Evolutionary conservation across 2,797 vertebrate species (phyloP).

Genomic region (Pangasius djambal): DNA sequence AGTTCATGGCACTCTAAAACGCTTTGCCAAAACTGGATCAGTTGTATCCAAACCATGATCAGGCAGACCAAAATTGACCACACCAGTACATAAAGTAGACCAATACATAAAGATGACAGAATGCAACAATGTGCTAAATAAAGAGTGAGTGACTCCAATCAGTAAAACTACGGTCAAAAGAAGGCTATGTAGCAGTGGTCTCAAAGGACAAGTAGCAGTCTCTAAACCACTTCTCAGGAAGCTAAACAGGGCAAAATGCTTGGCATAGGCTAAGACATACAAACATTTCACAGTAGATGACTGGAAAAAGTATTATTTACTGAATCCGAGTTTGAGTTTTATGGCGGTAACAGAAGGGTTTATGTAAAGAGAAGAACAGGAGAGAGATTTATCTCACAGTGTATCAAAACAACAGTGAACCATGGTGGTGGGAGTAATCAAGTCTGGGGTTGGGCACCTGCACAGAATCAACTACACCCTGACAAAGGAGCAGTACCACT

Average conservation of each 20-base stretch:
- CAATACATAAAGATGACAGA: neutral
- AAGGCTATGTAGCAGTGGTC: neutral
- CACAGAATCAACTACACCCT: neutral
- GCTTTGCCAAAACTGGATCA: neutral
- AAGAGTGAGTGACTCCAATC: neutral
- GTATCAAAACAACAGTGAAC: neutral
- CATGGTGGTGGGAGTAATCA: neutral
- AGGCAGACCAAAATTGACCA: neutral
- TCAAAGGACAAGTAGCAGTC: neutral
- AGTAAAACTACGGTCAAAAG: too few species aligned
- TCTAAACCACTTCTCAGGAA: slow-evolving; percentile 6
- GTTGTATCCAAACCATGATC: slow-evolving; percentile 1
- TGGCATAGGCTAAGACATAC: neutral
- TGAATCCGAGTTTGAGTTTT: neutral
- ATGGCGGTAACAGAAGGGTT: neutral
- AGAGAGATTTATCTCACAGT: neutral
- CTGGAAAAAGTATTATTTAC: neutral
- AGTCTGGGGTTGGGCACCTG: neutral
- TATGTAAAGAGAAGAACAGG: too few species aligned
- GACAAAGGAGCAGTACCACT: neutral
- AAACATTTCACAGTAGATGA: neutral
- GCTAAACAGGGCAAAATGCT: neutral
- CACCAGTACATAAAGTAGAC: neutral
- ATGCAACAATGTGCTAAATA: neutral
- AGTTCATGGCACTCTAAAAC: neutral